Percentiles rank a stretch among this genome's conserved stretches.
Evolutionary conservation across 2,113 vertebrate species (phyloP).

Genomic region (Lipophrys pholis): DNA sequence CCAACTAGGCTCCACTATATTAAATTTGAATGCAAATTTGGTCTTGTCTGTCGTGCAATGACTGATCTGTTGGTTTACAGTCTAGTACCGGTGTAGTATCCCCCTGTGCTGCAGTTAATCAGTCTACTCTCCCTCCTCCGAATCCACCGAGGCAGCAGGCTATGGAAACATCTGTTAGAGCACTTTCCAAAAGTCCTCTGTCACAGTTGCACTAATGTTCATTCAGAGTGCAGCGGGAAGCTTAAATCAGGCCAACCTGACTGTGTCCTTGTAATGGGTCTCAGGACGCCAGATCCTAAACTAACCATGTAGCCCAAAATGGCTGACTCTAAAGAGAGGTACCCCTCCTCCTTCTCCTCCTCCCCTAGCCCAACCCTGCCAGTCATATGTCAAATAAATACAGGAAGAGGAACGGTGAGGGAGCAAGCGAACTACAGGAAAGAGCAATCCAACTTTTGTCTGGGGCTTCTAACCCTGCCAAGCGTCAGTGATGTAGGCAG

Average conservation of each 20-base stretch:
- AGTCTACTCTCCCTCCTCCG: constrained; percentile 44
- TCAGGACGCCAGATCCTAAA: constrained; percentile 66
- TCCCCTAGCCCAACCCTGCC: constrained; percentile 5
- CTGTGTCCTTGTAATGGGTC: constrained; percentile 63
- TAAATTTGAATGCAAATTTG: constrained; percentile 28
- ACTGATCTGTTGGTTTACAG: constrained; percentile 45
- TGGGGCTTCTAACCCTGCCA: constrained; percentile 61
- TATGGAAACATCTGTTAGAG: constrained; percentile 78
- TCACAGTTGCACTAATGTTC: constrained; percentile 47
- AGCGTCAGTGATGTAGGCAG: constrained; percentile 51
- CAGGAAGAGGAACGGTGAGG: constrained; percentile 56
- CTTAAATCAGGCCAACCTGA: constrained; percentile 68
- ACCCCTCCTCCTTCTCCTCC: constrained; percentile 11
- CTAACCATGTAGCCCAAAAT: constrained; percentile 60
- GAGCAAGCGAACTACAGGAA: constrained; percentile 54
- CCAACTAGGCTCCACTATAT: constrained; percentile 19
- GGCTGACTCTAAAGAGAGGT: constrained; percentile 45
- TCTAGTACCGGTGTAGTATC: constrained; percentile 26
- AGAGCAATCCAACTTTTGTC: constrained; percentile 56
- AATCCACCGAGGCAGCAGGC: constrained; percentile 45
- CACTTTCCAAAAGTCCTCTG: constrained; percentile 56
- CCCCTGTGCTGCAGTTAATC: constrained; percentile 65
- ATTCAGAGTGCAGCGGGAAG: constrained; percentile 63
- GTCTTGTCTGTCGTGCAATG: constrained; percentile 19
- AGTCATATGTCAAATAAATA: constrained; percentile 77